phyloP scores from a whole-genome alignment of 2,888 invertebrate species.

The Mamestra brassicae region DNA sequence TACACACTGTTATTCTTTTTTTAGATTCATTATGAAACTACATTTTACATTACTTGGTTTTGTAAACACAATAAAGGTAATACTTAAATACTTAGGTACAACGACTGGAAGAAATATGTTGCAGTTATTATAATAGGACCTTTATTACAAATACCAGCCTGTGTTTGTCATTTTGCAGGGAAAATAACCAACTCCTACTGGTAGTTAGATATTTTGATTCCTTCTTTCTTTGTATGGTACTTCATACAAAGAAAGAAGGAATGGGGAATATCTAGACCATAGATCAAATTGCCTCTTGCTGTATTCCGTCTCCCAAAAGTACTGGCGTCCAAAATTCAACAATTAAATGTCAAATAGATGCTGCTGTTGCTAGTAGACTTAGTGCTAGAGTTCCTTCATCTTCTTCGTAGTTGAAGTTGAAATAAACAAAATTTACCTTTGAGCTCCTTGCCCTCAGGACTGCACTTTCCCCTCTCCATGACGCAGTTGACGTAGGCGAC shows the following conservation, averaged over 20 bases:
- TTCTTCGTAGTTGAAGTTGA: not conserved
- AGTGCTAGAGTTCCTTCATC: too few relatives aligned
- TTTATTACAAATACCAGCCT: not conserved
- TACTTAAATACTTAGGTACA: not conserved
- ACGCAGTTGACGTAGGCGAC: constrained; percentile 93
- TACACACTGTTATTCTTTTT: not conserved
- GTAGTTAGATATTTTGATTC: too few relatives aligned
- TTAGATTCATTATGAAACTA: not conserved
- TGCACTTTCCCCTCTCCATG: constrained; percentile 92
- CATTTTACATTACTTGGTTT: not conserved
- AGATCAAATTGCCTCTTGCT: not conserved
- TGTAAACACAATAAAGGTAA: not conserved
- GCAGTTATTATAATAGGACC: too few relatives aligned
- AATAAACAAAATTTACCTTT: constrained; percentile 89
- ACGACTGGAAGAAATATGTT: too few relatives aligned
- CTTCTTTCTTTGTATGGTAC: too few relatives aligned
- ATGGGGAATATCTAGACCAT: not conserved
- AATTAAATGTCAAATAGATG: too few relatives aligned
- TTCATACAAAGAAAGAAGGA: not conserved
- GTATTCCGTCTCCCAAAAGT: not conserved
- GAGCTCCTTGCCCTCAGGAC: constrained; percentile 93
- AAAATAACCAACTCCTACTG: not conserved
- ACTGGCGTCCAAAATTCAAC: too few relatives aligned
- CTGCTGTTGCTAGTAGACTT: too few relatives aligned
- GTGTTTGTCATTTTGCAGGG: not conserved